Percentiles rank a stretch among this genome's conserved stretches.
Conservation (phyloP, 2,888 invertebrate genomes). For the Orchestes rusci region DNA sequence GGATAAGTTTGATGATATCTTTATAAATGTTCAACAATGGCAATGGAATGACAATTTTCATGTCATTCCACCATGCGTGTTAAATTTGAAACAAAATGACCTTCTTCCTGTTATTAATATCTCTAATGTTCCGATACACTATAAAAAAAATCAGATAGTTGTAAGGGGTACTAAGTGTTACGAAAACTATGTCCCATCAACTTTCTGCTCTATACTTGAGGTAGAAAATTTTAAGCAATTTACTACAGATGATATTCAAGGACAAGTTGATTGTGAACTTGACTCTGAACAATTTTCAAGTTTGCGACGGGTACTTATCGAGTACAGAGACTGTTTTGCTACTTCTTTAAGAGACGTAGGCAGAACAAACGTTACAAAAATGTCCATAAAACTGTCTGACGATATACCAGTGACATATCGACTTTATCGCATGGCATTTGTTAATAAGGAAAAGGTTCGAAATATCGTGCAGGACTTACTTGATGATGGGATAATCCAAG, state of each 20-base stretch:
- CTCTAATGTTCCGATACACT: slow-evolving; percentile 9
- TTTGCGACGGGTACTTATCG: slow-evolving; percentile 12
- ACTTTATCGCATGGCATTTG: slow-evolving; percentile 23
- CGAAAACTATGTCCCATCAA: slow-evolving; percentile 6
- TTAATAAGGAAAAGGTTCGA: slow-evolving; percentile 17
- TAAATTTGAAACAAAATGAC: slow-evolving; percentile 2
- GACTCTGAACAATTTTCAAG: background rate
- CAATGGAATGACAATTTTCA: slow-evolving; percentile 8
- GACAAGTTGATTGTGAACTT: background rate
- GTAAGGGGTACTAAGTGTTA: slow-evolving; percentile 13
- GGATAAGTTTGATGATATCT: slow-evolving; percentile 5
- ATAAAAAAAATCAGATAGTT: slow-evolving; percentile 14
- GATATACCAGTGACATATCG: slow-evolving; percentile 19
- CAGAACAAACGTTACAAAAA: slow-evolving; percentile 20
- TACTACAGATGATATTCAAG: background rate
- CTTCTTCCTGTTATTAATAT: slow-evolving; percentile 13
- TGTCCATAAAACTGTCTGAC: slow-evolving; percentile 19
- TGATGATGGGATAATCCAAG: slow-evolving; percentile 24
- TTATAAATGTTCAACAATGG: slow-evolving; percentile 11
- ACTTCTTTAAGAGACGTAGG: slow-evolving; percentile 14
- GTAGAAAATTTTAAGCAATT: background rate
- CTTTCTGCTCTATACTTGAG: background rate
- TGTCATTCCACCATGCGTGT: slow-evolving; percentile 13
- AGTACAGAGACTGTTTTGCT: slow-evolving; percentile 21
- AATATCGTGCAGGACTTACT: slow-evolving; percentile 13